phyloP scores from a whole-genome alignment of 1,140 invertebrate species.

The Camponotus pennsylvanicus region DNA sequence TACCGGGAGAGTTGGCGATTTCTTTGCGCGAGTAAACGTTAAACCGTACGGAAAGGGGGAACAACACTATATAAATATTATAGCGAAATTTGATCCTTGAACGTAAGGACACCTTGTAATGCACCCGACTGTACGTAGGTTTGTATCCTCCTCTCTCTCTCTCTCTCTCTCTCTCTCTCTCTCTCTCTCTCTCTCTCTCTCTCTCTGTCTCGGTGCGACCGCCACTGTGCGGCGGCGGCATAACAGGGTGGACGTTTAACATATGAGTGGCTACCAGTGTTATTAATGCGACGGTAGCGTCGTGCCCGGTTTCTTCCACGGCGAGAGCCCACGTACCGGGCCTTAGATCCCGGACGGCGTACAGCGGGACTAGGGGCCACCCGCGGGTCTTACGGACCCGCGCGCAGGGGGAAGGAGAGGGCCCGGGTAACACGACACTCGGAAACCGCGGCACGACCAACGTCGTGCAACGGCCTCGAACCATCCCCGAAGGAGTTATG shows the following conservation, averaged over 20 bases:
- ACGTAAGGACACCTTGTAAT: no score
- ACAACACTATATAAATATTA: no score
- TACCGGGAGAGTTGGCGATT: no score
- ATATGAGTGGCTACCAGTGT: conserved; percentile 86
- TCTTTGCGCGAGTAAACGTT: no score
- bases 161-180: conserved; percentile 2
- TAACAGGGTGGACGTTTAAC: conserved; percentile 85
- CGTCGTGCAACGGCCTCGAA: conserved; percentile 66
- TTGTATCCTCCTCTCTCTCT: conserved; percentile 45
- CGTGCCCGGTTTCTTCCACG: conserved; percentile 81
- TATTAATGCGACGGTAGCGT: conserved; percentile 84
- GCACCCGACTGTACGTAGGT: conserved; percentile 64
- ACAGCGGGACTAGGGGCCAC: conserved; percentile 76
- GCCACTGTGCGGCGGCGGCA: conserved; percentile 66
- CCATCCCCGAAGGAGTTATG: conserved; percentile 79
- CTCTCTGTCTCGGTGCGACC: conserved; percentile 5
- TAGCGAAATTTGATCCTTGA: no score
- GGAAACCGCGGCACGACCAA: conserved; percentile 72
- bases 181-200: neutral
- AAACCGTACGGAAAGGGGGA: no score
- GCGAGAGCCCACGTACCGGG: conserved; percentile 72
- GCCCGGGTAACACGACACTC: conserved; percentile 81
- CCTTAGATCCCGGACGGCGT: conserved; percentile 66
- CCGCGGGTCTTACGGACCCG: conserved; percentile 77
- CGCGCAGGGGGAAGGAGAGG: conserved; percentile 54